Evolutionary conservation across 1,140 invertebrate species (phyloP), one percentile per base, ranked within the genome.

Genomic region (Mycetomoellerius zeteki): DNA sequence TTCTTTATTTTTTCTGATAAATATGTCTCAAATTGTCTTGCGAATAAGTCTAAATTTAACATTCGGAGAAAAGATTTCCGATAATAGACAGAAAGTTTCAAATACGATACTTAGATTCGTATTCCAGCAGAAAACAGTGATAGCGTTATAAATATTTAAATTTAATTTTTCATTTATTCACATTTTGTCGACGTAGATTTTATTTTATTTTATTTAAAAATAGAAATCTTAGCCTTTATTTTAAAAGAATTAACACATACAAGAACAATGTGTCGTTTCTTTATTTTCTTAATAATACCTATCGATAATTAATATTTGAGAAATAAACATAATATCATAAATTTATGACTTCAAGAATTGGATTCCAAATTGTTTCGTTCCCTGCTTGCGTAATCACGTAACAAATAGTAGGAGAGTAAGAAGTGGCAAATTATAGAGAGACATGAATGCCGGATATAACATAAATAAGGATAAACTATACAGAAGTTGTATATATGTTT

Each of bases 381-480:
- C 10, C 10, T 43, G 12, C 64, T 37, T 43, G 10, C 64, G 27
- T 14, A 43, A 5, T 67, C 64, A 67, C 64, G 64, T 67, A 67
- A 33, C n/a, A 67, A 67, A 67, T 67, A 64, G 7, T 3, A 43
- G 10, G 64, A 43, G 64, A 8, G 33, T 43, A 43, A 67, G 64
- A 67, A 67, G n/a, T 67, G 33, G 10, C 33, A 43, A 43, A 67
- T n/a, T 67, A 67, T 33, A n/a, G 30, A 60, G 24, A 65, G 62
- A 65, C 30, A 33, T 21, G 64, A 65, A 8, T 65, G 19, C 33
- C 37, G 37, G 37, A 43, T 43, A 10, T 43, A 43, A 43, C 37
- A 43, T 43, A 43, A 43, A 43, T 43, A 43, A 43, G 2, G 37
- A 16, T 21, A 67, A 67, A 67, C 10, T 67, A 14, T n/a, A 67